Evolutionary conservation across 2,888 invertebrate genomes (phyloP).

Genomic region (Autographa gamma): DNA sequence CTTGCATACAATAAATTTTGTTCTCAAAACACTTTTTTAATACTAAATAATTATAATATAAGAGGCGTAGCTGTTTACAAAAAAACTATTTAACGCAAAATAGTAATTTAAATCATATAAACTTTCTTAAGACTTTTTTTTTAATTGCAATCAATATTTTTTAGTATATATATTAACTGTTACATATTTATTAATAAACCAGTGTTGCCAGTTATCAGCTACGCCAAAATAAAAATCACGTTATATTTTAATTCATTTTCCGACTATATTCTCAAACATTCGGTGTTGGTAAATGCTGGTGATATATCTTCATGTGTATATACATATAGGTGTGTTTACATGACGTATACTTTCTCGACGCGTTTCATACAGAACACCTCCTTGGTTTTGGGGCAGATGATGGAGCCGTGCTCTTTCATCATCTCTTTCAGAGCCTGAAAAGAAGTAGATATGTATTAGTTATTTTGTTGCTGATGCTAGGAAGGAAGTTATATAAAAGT

Average conservation of each 20-base stretch:
- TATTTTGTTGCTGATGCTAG: too few relatives aligned
- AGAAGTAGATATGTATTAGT: too few relatives aligned
- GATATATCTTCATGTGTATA: background rate
- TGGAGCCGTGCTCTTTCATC: constrained; percentile 97
- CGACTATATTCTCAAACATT: background rate
- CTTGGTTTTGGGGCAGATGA: constrained; percentile 98
- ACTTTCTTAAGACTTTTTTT: too few relatives aligned
- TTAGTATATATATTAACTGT: too few relatives aligned
- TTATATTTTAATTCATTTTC: constrained; percentile 3
- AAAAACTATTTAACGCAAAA: too few relatives aligned
- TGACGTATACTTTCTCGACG: constrained; percentile 98
- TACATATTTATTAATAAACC: background rate
- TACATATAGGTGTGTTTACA: constrained; percentile 88
- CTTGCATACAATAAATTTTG: constrained; percentile 3
- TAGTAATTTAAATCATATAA: too few relatives aligned
- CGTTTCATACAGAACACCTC: constrained; percentile 97
- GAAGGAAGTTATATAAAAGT: too few relatives aligned
- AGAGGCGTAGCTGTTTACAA: background rate
- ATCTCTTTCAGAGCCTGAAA: constrained; percentile 95
- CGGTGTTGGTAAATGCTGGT: background rate
- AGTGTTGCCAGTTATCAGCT: background rate
- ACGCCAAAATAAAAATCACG: constrained; percentile 1
- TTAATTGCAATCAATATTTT: too few relatives aligned
- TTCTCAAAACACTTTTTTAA: background rate
- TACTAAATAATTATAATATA: constrained; percentile 1